These are phyloP conservation scores for Ammospiza caudacuta DNA, from an alignment of 2,113 vertebrate species.

Conservation along the genomic window DNA sequence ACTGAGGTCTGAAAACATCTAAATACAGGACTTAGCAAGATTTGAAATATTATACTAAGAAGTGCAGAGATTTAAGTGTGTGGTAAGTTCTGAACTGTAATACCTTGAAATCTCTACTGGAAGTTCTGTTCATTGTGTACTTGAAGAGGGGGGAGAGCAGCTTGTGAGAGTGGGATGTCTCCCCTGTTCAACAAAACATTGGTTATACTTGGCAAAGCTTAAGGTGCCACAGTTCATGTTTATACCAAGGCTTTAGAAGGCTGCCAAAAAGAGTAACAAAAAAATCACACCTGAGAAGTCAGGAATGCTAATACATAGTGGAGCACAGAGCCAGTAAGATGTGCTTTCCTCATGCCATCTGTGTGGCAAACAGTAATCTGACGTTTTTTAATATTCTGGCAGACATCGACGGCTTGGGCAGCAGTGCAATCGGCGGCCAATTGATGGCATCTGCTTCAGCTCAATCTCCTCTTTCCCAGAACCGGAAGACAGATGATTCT, in stretches of 20 bases:
- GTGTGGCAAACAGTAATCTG: not conserved
- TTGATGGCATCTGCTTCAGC: conserved; percentile 83
- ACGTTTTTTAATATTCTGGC: conserved; percentile 21
- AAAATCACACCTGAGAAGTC: not conserved
- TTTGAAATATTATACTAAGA: not conserved
- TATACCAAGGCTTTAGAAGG: not conserved
- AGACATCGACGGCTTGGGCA: conserved; percentile 96
- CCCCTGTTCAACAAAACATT: not conserved
- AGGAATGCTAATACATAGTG: not conserved
- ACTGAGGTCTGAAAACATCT: not conserved
- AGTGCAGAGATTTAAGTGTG: not conserved
- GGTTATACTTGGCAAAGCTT: not conserved
- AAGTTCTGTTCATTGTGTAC: not conserved
- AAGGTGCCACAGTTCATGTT: not conserved
- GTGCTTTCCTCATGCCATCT: not conserved
- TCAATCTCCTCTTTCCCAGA: conserved; percentile 83
- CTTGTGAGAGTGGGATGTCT: not conserved
- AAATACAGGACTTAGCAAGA: not conserved
- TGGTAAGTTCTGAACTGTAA: not conserved
- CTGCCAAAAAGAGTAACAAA: not conserved
- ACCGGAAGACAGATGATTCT: conserved; percentile 77
- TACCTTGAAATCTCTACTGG: not conserved
- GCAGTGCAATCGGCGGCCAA: conserved; percentile 92
- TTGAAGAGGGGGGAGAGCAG: accelerated
- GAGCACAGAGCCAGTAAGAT: not conserved